These are phyloP conservation scores for Sebastes fasciatus DNA, from an alignment of 2,113 vertebrate species.

Conservation along the genomic window DNA sequence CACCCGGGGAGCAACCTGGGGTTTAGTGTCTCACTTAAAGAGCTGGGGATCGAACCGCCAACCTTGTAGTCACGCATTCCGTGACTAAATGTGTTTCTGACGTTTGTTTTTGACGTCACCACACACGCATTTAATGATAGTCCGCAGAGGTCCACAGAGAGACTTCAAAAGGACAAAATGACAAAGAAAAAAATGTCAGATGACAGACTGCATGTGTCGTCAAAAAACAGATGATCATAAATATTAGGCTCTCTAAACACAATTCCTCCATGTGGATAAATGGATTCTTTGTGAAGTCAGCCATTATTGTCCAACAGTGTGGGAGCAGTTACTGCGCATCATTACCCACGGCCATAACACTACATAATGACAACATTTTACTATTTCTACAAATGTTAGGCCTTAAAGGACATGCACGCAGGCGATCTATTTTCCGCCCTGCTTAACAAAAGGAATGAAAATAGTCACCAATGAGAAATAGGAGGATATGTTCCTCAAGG, in stretches of 20 bases:
- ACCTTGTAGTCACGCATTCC: too few relatives aligned
- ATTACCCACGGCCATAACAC: conserved; percentile 70
- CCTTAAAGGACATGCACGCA: conserved; percentile 29
- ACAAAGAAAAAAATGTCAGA: not conserved
- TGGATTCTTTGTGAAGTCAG: conserved; percentile 58
- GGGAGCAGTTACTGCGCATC: conserved; percentile 58
- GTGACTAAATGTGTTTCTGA: too few relatives aligned
- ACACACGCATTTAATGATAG: too few relatives aligned
- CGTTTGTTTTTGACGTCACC: too few relatives aligned
- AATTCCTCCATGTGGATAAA: conserved; percentile 65
- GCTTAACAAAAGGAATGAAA: conserved; percentile 44
- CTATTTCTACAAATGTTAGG: conserved; percentile 30
- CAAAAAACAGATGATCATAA: conserved; percentile 47
- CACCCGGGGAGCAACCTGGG: too few relatives aligned
- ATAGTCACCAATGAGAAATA: conserved; percentile 29
- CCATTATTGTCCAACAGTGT: conserved; percentile 62
- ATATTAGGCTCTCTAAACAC: conserved; percentile 60
- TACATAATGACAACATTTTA: conserved; percentile 63
- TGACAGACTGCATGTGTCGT: not conserved
- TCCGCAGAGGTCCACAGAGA: too few relatives aligned
- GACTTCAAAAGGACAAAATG: too few relatives aligned
- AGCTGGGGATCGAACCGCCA: too few relatives aligned
- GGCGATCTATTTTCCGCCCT: conserved; percentile 30
- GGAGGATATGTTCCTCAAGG: not conserved
- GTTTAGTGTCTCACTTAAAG: too few relatives aligned